Conservation (phyloP, 2,888 invertebrate genomes). For the Synergus umbraculus region DNA sequence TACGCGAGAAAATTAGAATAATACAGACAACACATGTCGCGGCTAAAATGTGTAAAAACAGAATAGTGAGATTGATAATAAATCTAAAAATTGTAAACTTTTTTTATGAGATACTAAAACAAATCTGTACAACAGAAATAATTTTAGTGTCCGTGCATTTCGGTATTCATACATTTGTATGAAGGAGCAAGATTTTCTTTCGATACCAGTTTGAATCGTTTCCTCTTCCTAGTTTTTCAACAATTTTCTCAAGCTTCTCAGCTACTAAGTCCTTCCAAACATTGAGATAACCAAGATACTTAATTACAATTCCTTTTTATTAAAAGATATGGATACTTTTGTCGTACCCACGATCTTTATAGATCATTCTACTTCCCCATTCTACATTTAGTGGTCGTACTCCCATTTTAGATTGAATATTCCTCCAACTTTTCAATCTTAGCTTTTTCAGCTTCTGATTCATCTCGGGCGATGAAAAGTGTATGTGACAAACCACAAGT, state of each 20-base stretch:
- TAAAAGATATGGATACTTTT: constrained; percentile 9
- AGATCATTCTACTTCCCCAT: not conserved
- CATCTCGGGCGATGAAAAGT: constrained; percentile 83
- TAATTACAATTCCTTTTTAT: constrained; percentile 25
- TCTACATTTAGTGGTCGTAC: not conserved
- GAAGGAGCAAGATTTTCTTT: not conserved
- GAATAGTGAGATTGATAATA: constrained; percentile 61
- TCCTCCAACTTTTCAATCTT: constrained; percentile 81
- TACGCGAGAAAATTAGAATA: constrained; percentile 61
- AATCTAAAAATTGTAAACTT: constrained; percentile 62
- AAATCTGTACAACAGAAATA: not conserved
- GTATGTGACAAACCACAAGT: constrained; percentile 93
- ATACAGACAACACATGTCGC: not conserved
- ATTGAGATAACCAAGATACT: constrained; percentile 12
- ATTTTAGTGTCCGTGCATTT: not conserved
- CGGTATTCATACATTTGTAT: not conserved
- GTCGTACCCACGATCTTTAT: not conserved
- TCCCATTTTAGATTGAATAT: constrained; percentile 72
- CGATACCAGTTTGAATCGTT: not conserved
- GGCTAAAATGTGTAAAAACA: constrained; percentile 62
- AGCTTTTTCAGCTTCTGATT: constrained; percentile 82
- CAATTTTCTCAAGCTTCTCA: not conserved
- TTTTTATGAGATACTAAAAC: constrained; percentile 48
- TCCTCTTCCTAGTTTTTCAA: constrained; percentile 6
- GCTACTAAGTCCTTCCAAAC: constrained; percentile 18